Evolutionary conservation across 2,113 vertebrate genomes (phyloP).

Genomic region (Butorides virescens): DNA sequence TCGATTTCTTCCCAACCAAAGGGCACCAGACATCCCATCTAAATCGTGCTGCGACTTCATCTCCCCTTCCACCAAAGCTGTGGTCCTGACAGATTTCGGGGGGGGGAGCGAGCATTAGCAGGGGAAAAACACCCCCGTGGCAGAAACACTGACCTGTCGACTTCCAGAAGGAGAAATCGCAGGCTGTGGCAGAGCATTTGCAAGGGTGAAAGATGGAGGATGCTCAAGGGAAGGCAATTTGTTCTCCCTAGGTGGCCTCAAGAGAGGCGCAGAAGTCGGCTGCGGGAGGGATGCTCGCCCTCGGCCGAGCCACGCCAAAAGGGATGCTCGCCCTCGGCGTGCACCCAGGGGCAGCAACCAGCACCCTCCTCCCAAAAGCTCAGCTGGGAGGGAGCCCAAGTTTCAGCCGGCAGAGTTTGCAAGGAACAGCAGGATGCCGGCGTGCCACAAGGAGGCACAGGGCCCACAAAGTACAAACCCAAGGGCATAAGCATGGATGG

Average conservation of each 20-base stretch:
- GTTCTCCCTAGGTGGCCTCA: not conserved
- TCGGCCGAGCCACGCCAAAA: not conserved
- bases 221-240: not conserved
- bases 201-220: not conserved
- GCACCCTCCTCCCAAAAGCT: not conserved
- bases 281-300: not conserved
- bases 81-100: not conserved
- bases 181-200: not conserved
- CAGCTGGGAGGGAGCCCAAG: not conserved
- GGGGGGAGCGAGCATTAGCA: not conserved
- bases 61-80: not conserved
- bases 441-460: not conserved
- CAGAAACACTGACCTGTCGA: not conserved
- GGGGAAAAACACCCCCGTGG: not conserved
- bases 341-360: not conserved
- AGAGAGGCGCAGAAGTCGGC: not conserved
- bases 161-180: not conserved
- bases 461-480: not conserved
- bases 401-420: not conserved
- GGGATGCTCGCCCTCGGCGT: not conserved
- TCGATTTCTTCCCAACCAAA: slow-evolving; percentile 45
- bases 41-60: slow-evolving; percentile 39
- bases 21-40: slow-evolving; percentile 16
- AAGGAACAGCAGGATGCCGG: not conserved
- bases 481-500: not conserved